Conservation (phyloP, 2,888 invertebrate species). For the Euplexia lucipara region DNA sequence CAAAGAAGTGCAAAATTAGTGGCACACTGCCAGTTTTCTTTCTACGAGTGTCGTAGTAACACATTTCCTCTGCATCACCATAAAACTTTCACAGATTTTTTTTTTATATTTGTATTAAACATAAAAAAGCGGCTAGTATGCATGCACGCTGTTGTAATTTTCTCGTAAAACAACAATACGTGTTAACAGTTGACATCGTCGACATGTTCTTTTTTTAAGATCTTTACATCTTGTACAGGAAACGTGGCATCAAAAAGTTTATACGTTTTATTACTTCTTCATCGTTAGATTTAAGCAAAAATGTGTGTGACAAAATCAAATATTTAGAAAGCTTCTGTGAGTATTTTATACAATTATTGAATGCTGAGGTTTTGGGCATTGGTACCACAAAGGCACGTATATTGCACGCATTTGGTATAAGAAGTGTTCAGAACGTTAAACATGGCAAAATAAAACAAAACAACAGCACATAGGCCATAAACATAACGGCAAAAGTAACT, state of each 20-base stretch:
- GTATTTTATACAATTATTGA: neutral
- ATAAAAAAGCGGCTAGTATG: slow-evolving; percentile 36
- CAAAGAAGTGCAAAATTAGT: slow-evolving; percentile 29
- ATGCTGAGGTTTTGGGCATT: neutral
- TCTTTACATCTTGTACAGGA: slow-evolving; percentile 21
- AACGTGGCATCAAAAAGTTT: slow-evolving; percentile 17
- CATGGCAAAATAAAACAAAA: neutral
- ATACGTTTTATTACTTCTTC: slow-evolving; percentile 23
- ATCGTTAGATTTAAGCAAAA: neutral
- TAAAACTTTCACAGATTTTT: slow-evolving; percentile 47
- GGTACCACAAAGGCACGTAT: neutral
- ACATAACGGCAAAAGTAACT: neutral
- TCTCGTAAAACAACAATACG: slow-evolving; percentile 31
- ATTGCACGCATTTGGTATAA: neutral
- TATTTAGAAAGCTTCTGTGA: neutral
- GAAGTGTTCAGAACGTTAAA: neutral
- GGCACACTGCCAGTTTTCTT: slow-evolving; percentile 51
- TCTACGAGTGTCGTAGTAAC: slow-evolving; percentile 44
- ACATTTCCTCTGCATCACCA: slow-evolving; percentile 55
- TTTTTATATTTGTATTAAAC: slow-evolving; percentile 53
- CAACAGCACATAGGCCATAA: neutral
- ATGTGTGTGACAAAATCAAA: neutral
- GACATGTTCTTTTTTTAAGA: neutral
- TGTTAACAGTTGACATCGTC: slow-evolving; percentile 21
- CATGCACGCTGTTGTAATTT: slow-evolving; percentile 19